phyloP scores from a whole-genome alignment of 2,888 invertebrate genomes.

The Apomyelois bistriatella region DNA sequence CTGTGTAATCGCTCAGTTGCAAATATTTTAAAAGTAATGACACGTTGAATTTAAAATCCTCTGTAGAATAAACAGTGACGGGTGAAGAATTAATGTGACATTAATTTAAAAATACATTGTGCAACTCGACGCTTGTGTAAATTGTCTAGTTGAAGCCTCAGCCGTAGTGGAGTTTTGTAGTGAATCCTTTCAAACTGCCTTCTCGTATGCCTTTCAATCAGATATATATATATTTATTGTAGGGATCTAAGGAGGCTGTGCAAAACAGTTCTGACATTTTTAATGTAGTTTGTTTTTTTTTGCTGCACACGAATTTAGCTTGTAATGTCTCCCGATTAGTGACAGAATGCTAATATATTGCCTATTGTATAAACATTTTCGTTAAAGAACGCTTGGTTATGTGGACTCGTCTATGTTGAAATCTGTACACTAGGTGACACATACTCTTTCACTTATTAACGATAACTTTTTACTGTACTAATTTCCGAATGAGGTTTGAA shows the following conservation, averaged over 20 bases:
- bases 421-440: too few relatives aligned
- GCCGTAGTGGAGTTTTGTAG: slow-evolving; percentile 1
- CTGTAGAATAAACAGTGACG: neutral
- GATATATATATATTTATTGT: slow-evolving; percentile 15
- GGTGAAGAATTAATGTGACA: neutral
- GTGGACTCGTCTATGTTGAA: neutral
- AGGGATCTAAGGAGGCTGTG: slow-evolving; percentile 13
- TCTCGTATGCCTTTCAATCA: slow-evolving; percentile 15
- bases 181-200: slow-evolving; percentile 13
- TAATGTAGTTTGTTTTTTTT: slow-evolving; percentile 23
- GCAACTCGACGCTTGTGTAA: neutral
- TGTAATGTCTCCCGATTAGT: slow-evolving; percentile 28
- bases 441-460: too few relatives aligned
- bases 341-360: slow-evolving; percentile 27
- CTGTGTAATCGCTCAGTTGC: neutral
- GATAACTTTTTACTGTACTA: slow-evolving; percentile 7
- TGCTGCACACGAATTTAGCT: slow-evolving; percentile 19
- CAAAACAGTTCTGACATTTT: slow-evolving; percentile 8
- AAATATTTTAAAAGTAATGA: neutral
- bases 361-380: slow-evolving; percentile 30
- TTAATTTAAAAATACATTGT: neutral
- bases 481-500: neutral
- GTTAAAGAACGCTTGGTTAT: slow-evolving; percentile 47
- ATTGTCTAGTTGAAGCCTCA: neutral
- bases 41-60: neutral